A percentile compares a stretch with the other conserved stretches of the same genome.
These are phyloP conservation scores for Ceratotherium simum DNA, from an alignment of 2,113 vertebrate species.

Conservation along the genomic window DNA sequence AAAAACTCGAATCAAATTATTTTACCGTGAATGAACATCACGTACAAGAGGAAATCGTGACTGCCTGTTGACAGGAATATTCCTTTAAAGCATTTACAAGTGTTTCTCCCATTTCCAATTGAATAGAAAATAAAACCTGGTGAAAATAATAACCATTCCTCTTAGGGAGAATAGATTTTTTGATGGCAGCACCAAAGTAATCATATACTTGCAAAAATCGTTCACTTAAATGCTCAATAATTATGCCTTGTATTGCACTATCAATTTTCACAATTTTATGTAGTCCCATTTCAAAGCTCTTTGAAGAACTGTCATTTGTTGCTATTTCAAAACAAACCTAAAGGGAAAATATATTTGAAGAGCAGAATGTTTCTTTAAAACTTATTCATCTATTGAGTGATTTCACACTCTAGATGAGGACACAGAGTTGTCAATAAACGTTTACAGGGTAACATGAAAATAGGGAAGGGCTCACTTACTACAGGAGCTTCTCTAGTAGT, in stretches of 20 bases:
- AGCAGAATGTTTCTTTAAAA: constrained; percentile 26
- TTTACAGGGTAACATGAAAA: neutral
- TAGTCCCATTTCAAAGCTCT: neutral
- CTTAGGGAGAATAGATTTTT: constrained; percentile 9
- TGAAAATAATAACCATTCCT: neutral
- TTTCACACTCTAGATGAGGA: neutral
- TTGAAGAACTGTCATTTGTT: neutral
- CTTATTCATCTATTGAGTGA: neutral
- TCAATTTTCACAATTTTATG: constrained; percentile 15
- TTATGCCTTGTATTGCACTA: neutral
- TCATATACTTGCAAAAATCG: neutral
- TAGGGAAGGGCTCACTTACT: neutral
- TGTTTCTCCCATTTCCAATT: constrained; percentile 3
- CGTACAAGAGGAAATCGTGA: neutral
- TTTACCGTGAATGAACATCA: constrained; percentile 60
- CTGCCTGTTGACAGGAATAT: neutral
- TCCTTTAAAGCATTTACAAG: neutral
- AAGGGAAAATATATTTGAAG: neutral
- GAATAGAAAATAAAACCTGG: constrained; percentile 52
- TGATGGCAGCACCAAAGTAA: constrained; percentile 14
- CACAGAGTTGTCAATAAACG: neutral
- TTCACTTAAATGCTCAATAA: neutral
- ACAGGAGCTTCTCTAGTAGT: neutral
- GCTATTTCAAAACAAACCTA: constrained; percentile 30
- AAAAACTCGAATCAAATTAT: constrained; percentile 61